Conservation (phyloP, 2,113 vertebrate genomes). For the Pomatorhinus ruficollis region DNA sequence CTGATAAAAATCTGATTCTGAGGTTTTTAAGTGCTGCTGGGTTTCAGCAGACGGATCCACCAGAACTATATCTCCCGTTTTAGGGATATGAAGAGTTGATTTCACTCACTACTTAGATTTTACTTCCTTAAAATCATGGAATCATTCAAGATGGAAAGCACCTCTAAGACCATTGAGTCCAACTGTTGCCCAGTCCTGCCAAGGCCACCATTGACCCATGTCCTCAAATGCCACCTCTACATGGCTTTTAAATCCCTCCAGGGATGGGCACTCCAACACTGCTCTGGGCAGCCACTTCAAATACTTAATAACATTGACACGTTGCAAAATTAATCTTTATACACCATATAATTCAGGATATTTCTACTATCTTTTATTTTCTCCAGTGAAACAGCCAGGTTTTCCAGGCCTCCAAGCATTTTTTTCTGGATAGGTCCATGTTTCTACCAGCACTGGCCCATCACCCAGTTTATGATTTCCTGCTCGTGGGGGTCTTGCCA, state of each 20-base stretch:
- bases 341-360: not conserved
- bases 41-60: not conserved
- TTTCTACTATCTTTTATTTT: not conserved
- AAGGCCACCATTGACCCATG: not conserved
- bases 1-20: not conserved
- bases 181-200: rapidly evolving
- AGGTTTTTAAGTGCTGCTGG: not conserved
- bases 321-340: not conserved
- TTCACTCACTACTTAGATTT: not conserved
- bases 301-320: rapidly evolving
- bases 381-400: not conserved
- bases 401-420: not conserved
- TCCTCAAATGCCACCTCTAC: not conserved
- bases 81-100: not conserved
- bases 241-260: not conserved
- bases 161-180: not conserved
- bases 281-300: not conserved
- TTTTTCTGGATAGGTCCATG: not conserved
- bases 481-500: not conserved
- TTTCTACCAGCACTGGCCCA: not conserved
- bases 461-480: not conserved
- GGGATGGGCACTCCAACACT: not conserved
- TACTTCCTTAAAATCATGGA: not conserved
- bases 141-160: not conserved
- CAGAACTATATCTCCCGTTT: not conserved